Evolutionary conservation across 2,113 vertebrate species (phyloP).

Genomic region (Ageneiosus marmoratus): DNA sequence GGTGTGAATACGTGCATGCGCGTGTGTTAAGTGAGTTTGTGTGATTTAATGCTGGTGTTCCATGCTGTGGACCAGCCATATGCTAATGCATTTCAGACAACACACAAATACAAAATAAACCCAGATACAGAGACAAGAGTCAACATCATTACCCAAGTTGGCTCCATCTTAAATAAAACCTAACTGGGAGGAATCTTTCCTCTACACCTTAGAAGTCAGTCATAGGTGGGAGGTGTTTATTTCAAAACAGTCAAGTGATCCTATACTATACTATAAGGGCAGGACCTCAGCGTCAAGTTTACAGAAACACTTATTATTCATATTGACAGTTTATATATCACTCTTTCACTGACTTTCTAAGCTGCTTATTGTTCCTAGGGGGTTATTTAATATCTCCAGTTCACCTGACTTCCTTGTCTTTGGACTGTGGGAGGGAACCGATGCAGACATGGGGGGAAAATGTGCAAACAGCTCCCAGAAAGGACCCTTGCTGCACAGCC

Average conservation of each 20-base stretch:
- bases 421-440: too few species aligned
- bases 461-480: too few species aligned
- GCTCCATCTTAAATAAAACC: background rate
- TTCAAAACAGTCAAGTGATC: background rate
- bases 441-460: too few species aligned
- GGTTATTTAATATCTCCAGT: too few species aligned
- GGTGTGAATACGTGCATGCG: background rate
- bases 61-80: slow-evolving; percentile 77
- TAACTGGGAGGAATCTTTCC: background rate
- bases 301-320: background rate
- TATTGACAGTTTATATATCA: background rate
- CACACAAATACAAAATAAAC: slow-evolving; percentile 13
- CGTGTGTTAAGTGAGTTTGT: slow-evolving; percentile 45
- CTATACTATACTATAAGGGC: background rate
- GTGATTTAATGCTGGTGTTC: slow-evolving; percentile 67
- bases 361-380: too few species aligned
- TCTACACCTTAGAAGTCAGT: background rate
- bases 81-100: slow-evolving; percentile 68
- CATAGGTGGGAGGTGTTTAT: background rate
- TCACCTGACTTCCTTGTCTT: too few species aligned
- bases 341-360: too few species aligned
- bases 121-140: background rate
- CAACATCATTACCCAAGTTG: background rate
- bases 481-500: too few species aligned
- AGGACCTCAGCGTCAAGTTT: background rate